phyloP scores from a whole-genome alignment of 2,888 invertebrate genomes.

The Drosophila affinis region DNA sequence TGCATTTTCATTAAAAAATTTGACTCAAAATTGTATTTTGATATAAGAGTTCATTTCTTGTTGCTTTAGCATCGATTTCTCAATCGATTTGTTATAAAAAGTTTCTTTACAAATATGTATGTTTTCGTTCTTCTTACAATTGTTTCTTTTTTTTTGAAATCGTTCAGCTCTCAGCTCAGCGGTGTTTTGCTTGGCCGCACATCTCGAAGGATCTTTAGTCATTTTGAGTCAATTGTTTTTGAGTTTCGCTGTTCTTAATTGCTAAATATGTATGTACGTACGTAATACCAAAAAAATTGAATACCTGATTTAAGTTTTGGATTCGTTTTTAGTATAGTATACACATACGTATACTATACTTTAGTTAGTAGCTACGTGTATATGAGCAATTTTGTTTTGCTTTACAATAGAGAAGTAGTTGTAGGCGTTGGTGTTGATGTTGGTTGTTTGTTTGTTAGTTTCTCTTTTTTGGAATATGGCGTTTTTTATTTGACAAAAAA shows the following conservation, averaged over 20 bases:
- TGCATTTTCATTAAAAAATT: conserved; percentile 51
- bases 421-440: conserved; percentile 16
- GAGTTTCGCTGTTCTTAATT: conserved; percentile 38
- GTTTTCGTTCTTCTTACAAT: conserved; percentile 14
- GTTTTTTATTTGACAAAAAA: conserved; percentile 46
- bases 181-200: conserved; percentile 19
- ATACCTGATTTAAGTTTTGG: conserved; percentile 77
- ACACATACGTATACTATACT: conserved; percentile 10
- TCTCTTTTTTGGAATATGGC: conserved; percentile 58
- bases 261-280: conserved; percentile 43
- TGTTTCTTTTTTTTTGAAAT: conserved; percentile 33
- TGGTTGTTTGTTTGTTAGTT: conserved; percentile 6
- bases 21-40: conserved; percentile 80
- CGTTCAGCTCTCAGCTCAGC: not conserved
- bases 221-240: conserved; percentile 26
- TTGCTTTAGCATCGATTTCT: conserved; percentile 46
- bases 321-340: conserved; percentile 64
- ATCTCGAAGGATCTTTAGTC: conserved; percentile 30
- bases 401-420: conserved; percentile 29
- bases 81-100: conserved; percentile 60
- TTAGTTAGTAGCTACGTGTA: conserved; percentile 63
- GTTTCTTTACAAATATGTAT: conserved; percentile 47
- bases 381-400: conserved; percentile 62
- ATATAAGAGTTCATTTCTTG: conserved; percentile 63
- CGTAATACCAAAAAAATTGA: conserved; percentile 72